Percentiles rank a stretch among this genome's conserved stretches.
Evolutionary conservation across 2,888 invertebrate species (phyloP).

Genomic region (Tinea semifulvella): DNA sequence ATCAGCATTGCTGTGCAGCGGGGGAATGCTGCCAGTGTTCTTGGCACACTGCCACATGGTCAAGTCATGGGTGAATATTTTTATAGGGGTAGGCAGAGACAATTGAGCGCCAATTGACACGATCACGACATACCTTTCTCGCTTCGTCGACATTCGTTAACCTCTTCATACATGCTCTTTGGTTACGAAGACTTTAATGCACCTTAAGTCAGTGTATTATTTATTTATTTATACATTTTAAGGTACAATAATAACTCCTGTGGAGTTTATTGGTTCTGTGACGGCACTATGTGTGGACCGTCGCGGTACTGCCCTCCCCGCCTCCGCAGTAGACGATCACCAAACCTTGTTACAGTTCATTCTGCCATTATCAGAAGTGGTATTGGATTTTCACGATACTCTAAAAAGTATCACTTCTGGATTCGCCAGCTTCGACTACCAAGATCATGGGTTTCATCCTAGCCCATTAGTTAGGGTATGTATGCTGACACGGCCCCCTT

Average conservation of each 20-base stretch:
- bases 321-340: slow-evolving; percentile 81
- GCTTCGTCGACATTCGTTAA: too few relatives aligned
- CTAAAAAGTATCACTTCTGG: slow-evolving; percentile 92
- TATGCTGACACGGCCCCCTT: too few relatives aligned
- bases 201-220: too few relatives aligned
- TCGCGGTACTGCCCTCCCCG: slow-evolving; percentile 70
- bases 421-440: slow-evolving; percentile 95
- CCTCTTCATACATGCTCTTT: too few relatives aligned
- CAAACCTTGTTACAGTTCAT: slow-evolving; percentile 84
- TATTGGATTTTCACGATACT: slow-evolving; percentile 93
- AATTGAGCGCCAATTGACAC: too few relatives aligned
- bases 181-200: too few relatives aligned
- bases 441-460: slow-evolving; percentile 82
- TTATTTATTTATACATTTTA: slow-evolving; percentile 22
- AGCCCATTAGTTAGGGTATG: slow-evolving; percentile 81
- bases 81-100: too few relatives aligned
- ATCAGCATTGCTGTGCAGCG: too few relatives aligned
- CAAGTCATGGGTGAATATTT: too few relatives aligned
- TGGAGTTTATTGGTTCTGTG: slow-evolving; percentile 74
- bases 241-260: slow-evolving; percentile 91
- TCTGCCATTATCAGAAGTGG: slow-evolving; percentile 91
- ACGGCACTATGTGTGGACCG: slow-evolving; percentile 79
- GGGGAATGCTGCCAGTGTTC: too few relatives aligned
- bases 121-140: too few relatives aligned
- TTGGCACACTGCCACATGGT: too few relatives aligned